Percentiles rank a stretch among this genome's conserved stretches.
These are phyloP conservation scores for Lepus timidus DNA, from an alignment of 2,113 vertebrate species.

Conservation along the genomic window DNA sequence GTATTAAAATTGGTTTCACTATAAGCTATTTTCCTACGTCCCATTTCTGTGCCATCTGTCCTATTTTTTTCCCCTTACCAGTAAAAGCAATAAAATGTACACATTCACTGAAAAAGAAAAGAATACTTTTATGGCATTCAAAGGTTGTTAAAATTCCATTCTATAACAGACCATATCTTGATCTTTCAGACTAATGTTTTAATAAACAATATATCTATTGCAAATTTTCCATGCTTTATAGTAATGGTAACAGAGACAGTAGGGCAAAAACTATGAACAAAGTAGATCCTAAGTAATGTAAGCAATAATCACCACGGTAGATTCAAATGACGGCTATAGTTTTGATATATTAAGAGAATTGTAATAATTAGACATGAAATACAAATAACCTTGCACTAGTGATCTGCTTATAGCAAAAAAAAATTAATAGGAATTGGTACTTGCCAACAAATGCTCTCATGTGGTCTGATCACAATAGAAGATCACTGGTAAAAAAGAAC, in stretches of 20 bases:
- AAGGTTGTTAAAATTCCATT: slow-evolving; percentile 50
- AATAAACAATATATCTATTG: slow-evolving; percentile 30
- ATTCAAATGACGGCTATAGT: neutral
- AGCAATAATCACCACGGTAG: neutral
- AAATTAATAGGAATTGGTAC: slow-evolving; percentile 5
- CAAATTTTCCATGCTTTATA: neutral
- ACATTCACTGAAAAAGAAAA: slow-evolving; percentile 64
- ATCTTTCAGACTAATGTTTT: slow-evolving; percentile 20
- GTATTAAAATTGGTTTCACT: slow-evolving; percentile 77
- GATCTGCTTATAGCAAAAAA: neutral
- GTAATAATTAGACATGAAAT: neutral
- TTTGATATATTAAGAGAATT: neutral
- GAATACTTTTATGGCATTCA: slow-evolving; percentile 56
- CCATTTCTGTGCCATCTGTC: slow-evolving; percentile 76
- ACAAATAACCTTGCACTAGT: neutral
- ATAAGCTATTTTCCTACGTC: slow-evolving; percentile 78
- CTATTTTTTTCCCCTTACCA: slow-evolving; percentile 35
- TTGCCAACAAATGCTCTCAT: neutral
- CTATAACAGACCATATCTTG: slow-evolving; percentile 17
- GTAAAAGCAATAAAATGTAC: slow-evolving; percentile 73
- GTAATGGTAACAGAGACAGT: neutral
- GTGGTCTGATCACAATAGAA: neutral
- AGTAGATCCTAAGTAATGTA: neutral
- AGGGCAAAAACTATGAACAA: neutral
- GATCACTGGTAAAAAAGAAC: slow-evolving; percentile 21